Evolutionary conservation across 2,888 invertebrate genomes (phyloP), one percentile per base, ranked within the genome.

Genomic region (Anagyrus pseudococci): DNA sequence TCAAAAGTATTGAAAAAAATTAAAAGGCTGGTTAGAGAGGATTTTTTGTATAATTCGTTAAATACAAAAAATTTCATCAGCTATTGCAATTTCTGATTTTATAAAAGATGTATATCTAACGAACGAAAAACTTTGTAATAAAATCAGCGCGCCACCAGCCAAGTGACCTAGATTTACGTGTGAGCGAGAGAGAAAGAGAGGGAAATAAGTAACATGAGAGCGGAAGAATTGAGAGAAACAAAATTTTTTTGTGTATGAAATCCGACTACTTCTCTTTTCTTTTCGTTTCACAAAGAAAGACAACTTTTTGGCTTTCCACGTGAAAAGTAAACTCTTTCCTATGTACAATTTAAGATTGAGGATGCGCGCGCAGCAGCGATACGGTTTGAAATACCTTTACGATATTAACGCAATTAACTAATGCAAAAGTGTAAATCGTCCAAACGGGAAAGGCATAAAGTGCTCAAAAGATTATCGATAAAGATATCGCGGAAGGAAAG

Each of bases 161-260:
- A 75, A 71, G 70, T 75, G 75, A 78, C 74, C 69, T 77, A 78
- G 74, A 73, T 73, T 77, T 77, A 76, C 70, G 69, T 67, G 73
- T 71, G 68, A 58, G 26, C 44, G 25, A 49, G 57, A 64, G 41
- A 63, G 66, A 62, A 46, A 67, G 60, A 62, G 41, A 50, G 26
- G 61, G 58, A 63, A 49, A 59, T 54, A 68, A 17, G 56, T 40
- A 47, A 23, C 46, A 37, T 55, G 25, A 22, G 29, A 43, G n/a
- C 62, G 58, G 52, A 58, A 61, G 64, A 58, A 43, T 43, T 58
- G 63, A 56, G 54, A 64, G 44, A 56, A 54, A 26, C 20, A 58
- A 40, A 58, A 66, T 64, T 66, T 67, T 64, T 68, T 68, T 40
- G 22, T n/a, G 37, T 47, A 20, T 48, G 52, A 53, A 52, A 53